Base-by-base conservation (phyloP, 2,888 invertebrate species). In the Smittia aterrima region DNA sequence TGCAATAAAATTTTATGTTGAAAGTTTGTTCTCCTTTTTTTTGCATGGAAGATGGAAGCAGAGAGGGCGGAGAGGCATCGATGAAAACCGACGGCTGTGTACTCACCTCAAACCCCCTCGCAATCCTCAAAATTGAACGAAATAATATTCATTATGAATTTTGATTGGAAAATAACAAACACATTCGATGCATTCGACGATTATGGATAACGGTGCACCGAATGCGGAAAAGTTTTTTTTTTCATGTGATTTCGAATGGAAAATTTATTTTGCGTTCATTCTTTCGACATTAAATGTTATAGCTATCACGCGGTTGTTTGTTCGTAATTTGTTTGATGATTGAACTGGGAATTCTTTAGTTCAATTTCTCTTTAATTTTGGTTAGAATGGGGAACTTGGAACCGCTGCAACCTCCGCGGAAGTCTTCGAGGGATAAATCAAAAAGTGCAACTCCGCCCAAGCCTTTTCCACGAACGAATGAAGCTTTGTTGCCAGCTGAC, bases 361-460 rank as follows among this genome's bases (percentile, higher is more conserved):
- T 70, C 27, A 70, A 54, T 20, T 70, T 70, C 22, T 70, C 54
- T 27, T 70, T 70, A 11, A 70, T 54, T 27, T 54, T 53, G 7
- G 16, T 18, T 73, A 92, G 83, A 75, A 94, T 87, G 0, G 93
- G 93, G 80, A 87, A 93, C 79, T 92, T 92, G 79, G 92, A 90
- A 0, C 90, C 90, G 1, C 87, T 88, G 84, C 93, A 93, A 7
- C 90, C 85, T 9, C 93, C 93, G 68, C 91, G 88, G 85, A 92
- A 92, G 80, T 93, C 93, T 77, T 94, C 93, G 81, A 89, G 83
- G 0, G 92, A 90, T 24, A 94, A 83, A 77, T 94, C 93, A 24
- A 87, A 83, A 32, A 93, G 84, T 0, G 92, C 90, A n/a, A 93
- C 84, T 67, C 93, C 93, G 18, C 92, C 93, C 3, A 93, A 86